Evolutionary conservation across 2,888 invertebrate species (phyloP).

Genomic region (Agrotis exclamationis): DNA sequence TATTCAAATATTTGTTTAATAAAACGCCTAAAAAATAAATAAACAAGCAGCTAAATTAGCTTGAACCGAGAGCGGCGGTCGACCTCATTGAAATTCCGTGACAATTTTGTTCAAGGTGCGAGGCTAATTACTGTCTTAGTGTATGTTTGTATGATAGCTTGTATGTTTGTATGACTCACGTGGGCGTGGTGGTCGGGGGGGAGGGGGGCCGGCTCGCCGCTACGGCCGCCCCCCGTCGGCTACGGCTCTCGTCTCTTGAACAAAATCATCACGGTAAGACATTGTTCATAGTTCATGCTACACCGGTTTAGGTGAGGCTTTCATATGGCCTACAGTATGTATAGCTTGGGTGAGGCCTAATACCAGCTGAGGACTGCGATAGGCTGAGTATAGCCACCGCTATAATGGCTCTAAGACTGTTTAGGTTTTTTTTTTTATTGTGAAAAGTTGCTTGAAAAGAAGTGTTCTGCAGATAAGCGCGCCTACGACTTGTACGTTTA

Average conservation of each 20-base stretch:
- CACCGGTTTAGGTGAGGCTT: constrained; percentile 47
- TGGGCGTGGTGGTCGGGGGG: constrained; percentile 76
- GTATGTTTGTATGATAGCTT: constrained; percentile 52
- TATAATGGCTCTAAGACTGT: too few species aligned
- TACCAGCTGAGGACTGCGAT: too few species aligned
- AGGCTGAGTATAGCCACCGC: too few species aligned
- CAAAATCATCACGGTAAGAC: constrained; percentile 86
- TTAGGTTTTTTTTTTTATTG: too few species aligned
- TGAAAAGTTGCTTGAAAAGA: too few species aligned
- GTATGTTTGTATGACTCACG: constrained; percentile 82
- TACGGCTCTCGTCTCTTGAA: constrained; percentile 88
- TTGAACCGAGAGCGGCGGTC: background rate
- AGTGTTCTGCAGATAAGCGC: background rate
- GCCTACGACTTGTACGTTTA: background rate
- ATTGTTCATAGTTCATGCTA: constrained; percentile 48
- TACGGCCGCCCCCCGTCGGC: constrained; percentile 83
- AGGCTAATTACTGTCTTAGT: constrained; percentile 77
- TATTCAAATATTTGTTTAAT: background rate
- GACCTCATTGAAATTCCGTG: constrained; percentile 48
- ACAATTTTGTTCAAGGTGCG: constrained; percentile 80
- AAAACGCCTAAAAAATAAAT: background rate
- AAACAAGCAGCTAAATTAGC: constrained; percentile 17
- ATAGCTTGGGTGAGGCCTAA: background rate
- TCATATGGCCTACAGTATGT: constrained; percentile 4
- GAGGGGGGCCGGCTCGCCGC: constrained; percentile 76